Evolutionary conservation across 2,797 vertebrate species (phyloP).

Genomic region (Ctenosaura bakeri): DNA sequence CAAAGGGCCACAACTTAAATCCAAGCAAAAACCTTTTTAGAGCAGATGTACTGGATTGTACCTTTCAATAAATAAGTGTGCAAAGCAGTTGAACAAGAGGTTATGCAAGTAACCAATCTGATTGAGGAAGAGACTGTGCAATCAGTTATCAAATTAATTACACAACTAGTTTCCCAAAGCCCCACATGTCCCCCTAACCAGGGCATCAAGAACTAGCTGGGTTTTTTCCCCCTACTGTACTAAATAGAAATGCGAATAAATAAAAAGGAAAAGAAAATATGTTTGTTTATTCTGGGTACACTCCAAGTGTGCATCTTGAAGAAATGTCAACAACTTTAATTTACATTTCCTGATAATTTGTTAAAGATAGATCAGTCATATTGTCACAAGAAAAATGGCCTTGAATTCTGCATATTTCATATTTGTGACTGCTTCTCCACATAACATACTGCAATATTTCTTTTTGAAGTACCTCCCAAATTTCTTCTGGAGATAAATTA

Average conservation of each 20-base stretch:
- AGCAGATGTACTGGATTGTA: too few relatives aligned
- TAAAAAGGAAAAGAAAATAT: neutral
- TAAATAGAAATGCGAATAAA: conserved; percentile 30
- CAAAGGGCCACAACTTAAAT: too few relatives aligned
- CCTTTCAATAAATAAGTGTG: too few relatives aligned
- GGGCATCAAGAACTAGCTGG: conserved; percentile 26
- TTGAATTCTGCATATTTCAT: conserved; percentile 3
- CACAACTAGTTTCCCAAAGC: neutral
- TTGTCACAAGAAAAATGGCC: neutral
- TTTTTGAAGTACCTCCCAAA: conserved; percentile 40
- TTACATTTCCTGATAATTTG: neutral
- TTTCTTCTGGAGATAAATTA: conserved; percentile 43
- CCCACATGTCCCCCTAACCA: neutral
- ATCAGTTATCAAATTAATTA: neutral
- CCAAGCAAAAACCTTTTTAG: too few relatives aligned
- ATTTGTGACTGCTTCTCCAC: conserved; percentile 10
- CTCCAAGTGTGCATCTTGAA: neutral
- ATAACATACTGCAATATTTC: conserved; percentile 38
- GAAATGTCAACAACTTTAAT: conserved; percentile 29
- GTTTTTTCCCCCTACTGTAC: conserved; percentile 33
- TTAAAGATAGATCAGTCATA: neutral
- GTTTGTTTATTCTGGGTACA: conserved; percentile 1
- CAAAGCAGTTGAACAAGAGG: too few relatives aligned
- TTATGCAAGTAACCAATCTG: neutral
- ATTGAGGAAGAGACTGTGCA: neutral